Conservation (phyloP, 2,797 vertebrate species). For the Platyrinchus mystaceus region DNA sequence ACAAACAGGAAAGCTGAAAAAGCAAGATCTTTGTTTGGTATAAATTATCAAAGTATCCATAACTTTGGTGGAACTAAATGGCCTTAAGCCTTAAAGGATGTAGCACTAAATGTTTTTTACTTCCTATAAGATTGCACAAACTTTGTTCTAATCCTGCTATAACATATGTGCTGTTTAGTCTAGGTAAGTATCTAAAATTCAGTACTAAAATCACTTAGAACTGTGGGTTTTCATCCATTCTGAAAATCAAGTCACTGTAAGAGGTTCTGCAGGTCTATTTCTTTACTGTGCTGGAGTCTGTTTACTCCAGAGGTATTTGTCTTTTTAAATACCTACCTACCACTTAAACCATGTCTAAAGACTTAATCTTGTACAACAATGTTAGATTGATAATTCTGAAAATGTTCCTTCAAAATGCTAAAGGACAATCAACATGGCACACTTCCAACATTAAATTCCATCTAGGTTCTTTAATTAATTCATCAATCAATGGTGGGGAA, state of each 20-base stretch:
- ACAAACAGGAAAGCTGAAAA: background rate
- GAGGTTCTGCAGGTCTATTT: background rate
- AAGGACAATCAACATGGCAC: slow-evolving; percentile 34
- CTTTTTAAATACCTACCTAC: background rate
- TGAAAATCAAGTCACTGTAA: background rate
- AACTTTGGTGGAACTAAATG: background rate
- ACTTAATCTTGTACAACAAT: background rate
- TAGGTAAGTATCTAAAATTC: background rate
- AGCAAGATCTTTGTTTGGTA: background rate
- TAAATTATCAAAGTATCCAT: background rate
- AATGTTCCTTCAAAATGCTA: background rate
- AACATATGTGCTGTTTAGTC: background rate
- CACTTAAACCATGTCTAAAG: background rate
- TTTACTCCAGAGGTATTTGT: background rate
- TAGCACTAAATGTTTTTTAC: background rate
- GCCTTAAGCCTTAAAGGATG: background rate
- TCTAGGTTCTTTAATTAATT: slow-evolving; percentile 73
- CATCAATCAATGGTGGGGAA: slow-evolving; percentile 62
- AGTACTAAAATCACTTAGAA: background rate
- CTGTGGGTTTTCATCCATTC: background rate
- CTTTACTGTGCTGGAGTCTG: background rate
- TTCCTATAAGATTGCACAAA: background rate
- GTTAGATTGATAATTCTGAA: background rate
- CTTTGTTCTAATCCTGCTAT: background rate
- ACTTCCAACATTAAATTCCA: slow-evolving; percentile 56